Percentiles rank a stretch among this genome's conserved stretches.
Conservation (phyloP, 2,888 invertebrate species). For the Rotaria macrura region DNA sequence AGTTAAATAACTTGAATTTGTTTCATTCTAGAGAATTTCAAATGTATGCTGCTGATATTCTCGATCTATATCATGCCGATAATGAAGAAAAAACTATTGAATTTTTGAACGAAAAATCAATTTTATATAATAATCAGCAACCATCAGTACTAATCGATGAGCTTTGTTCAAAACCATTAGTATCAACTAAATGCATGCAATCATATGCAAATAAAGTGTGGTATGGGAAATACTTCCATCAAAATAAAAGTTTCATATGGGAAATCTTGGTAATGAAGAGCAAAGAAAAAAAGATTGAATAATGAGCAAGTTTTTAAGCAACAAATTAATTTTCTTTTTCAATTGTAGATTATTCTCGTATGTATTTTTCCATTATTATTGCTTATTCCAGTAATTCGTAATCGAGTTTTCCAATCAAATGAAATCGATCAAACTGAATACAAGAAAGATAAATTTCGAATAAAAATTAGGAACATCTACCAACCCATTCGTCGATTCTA, state of each 20-base stretch:
- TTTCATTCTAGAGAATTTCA: neutral
- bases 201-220: neutral
- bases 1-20: too few relatives aligned
- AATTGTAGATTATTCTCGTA: neutral
- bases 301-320: too few relatives aligned
- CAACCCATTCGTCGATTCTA: neutral
- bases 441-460: neutral
- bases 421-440: neutral
- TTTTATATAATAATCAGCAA: neutral
- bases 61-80: neutral
- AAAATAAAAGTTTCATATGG: neutral
- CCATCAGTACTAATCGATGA: neutral
- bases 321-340: neutral
- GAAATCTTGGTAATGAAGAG: neutral
- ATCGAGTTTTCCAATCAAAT: neutral
- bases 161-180: neutral
- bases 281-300: neutral
- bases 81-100: neutral
- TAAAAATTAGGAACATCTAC: neutral
- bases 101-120: neutral
- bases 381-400: neutral
- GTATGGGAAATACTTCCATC: neutral
- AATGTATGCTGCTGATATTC: neutral
- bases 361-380: neutral
- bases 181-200: neutral